These are phyloP conservation scores for Papilio protenor DNA, from an alignment of 2,888 invertebrate genomes.

Conservation along the genomic window DNA sequence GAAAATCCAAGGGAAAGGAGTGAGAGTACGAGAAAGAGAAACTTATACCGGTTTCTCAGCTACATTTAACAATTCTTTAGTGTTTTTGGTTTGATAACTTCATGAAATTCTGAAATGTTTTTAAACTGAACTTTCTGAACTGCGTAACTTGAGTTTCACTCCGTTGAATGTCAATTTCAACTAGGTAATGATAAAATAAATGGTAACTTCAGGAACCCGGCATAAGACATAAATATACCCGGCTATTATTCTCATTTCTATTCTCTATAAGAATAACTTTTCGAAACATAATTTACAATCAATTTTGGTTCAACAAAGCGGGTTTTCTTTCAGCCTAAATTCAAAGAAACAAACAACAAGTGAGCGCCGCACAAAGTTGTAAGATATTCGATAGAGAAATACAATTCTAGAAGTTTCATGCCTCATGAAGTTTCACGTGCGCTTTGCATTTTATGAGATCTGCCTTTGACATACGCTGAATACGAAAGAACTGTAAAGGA, in stretches of 20 bases:
- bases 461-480: slow-evolving; percentile 20
- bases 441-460: slow-evolving; percentile 23
- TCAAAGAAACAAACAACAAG: slow-evolving; percentile 11
- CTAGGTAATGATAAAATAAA: too few species aligned
- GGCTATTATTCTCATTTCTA: neutral
- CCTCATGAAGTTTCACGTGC: slow-evolving; percentile 14
- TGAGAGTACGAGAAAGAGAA: too few species aligned
- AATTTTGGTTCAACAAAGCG: neutral
- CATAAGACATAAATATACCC: neutral
- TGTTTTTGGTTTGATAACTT: too few species aligned
- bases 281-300: neutral
- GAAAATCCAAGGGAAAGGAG: too few species aligned
- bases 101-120: too few species aligned
- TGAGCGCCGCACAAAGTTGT: neutral
- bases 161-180: too few species aligned
- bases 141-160: too few species aligned
- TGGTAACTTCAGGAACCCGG: too few species aligned
- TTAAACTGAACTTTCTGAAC: too few species aligned
- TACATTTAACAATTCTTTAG: too few species aligned
- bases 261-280: neutral
- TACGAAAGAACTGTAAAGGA: neutral
- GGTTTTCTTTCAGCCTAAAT: neutral
- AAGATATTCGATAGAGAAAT: slow-evolving; percentile 18
- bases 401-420: slow-evolving; percentile 19
- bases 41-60: too few species aligned